Conservation (phyloP, 2,888 invertebrate species). For the Fissipunctia ypsillon region DNA sequence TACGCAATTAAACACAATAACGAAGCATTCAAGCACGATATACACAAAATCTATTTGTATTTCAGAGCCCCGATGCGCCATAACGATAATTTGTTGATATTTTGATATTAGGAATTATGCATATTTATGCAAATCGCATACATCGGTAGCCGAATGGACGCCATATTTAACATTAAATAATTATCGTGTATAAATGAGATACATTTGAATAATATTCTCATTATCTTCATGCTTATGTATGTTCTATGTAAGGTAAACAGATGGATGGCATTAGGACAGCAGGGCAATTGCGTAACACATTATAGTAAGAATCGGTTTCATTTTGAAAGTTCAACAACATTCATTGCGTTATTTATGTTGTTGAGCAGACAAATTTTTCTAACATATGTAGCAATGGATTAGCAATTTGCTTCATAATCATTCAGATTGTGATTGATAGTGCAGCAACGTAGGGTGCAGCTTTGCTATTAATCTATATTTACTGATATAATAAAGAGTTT, state of each 20-base stretch:
- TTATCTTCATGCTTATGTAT: constrained; percentile 26
- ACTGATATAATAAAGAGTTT: too few species aligned
- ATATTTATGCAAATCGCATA: constrained; percentile 55
- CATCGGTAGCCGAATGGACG: constrained; percentile 33
- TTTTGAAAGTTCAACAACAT: too few species aligned
- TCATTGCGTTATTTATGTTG: too few species aligned
- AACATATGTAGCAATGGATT: too few species aligned
- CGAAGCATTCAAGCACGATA: constrained; percentile 1
- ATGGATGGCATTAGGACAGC: constrained; percentile 25
- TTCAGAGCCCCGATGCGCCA: constrained; percentile 12
- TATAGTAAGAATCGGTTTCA: too few species aligned
- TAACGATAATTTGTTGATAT: constrained; percentile 57
- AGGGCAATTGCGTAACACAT: too few species aligned
- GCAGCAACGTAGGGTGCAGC: too few species aligned
- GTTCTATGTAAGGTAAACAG: constrained; percentile 10
- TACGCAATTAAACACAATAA: background rate
- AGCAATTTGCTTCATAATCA: too few species aligned
- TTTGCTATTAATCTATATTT: too few species aligned
- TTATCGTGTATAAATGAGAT: constrained; percentile 39
- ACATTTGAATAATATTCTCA: constrained; percentile 56
- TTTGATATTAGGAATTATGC: constrained; percentile 55
- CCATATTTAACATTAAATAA: constrained; percentile 49
- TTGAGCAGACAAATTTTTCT: too few species aligned
- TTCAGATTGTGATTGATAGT: too few species aligned
- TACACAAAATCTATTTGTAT: constrained; percentile 37